Conservation (phyloP, 2,888 invertebrate genomes). For the Cheilosia impressa region DNA sequence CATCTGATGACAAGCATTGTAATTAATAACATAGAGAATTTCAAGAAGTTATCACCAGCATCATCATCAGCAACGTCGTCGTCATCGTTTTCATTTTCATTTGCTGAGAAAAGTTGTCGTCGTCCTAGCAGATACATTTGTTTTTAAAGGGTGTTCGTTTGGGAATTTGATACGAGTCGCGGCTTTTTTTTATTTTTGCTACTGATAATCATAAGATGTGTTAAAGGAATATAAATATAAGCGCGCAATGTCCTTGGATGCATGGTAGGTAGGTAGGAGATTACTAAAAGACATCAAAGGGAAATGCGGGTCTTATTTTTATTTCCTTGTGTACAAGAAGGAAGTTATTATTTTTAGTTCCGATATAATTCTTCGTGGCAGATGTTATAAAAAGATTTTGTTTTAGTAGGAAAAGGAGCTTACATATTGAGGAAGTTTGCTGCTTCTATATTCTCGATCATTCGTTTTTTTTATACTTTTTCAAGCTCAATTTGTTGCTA, state of each 20-base stretch:
- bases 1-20: constrained; percentile 72
- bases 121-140: constrained; percentile 46
- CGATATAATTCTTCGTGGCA: no score
- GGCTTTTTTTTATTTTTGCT: constrained; percentile 10
- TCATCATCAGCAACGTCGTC: constrained; percentile 46
- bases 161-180: constrained; percentile 63
- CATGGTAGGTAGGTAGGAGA: background rate
- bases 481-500: no score
- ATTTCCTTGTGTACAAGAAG: background rate
- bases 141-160: constrained; percentile 64
- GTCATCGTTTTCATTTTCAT: background rate
- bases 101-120: constrained; percentile 19
- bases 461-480: no score
- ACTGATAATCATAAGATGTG: constrained; percentile 1
- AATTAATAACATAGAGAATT: constrained; percentile 71
- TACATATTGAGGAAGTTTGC: no score
- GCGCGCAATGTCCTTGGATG: background rate
- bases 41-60: constrained; percentile 70
- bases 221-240: constrained; percentile 5
- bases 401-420: no score
- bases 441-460: no score
- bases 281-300: constrained; percentile 44
- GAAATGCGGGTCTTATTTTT: constrained; percentile 19
- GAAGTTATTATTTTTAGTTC: no score
- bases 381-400: no score